Evolutionary conservation across 2,113 vertebrate species (phyloP), one percentile per base, ranked within the genome.

Genomic region (Xyliphius kryptos): DNA sequence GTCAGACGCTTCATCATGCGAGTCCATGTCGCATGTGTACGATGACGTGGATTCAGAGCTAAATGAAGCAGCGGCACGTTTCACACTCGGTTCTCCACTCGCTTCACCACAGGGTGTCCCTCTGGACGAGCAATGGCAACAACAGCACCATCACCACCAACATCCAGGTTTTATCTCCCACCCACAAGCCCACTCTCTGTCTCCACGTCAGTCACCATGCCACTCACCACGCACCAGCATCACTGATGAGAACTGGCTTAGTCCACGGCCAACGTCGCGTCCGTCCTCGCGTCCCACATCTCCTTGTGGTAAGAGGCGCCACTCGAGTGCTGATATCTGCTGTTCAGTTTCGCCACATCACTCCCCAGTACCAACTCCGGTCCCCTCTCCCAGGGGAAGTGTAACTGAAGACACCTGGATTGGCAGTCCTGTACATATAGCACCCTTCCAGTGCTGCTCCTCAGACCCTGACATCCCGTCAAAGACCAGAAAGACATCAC

Each of bases 241-340:
- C 80, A 97, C 95, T 14, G 95, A 98, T 77, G 95, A 98, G 81
- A 98, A 97, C 63, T 98, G 95, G 95, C 88, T 97, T 20, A 97
- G 92, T 77, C 95, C 95, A 1, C 85, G 95, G 32, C 89, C 95
- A 32, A 88, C 91, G 9, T 98, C 95, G 21, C 87, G 93, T 63
- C 94, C 95, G 14, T 94, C 94, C 11, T 98, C 94, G 0, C 91
- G 94, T 66, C 95, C 95, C 38, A 95, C 93, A 14, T 98, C 95
- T 14, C 95, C 95, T 9, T 98, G 95, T 73, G 95, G 95, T 50
- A 98, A 98, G 64, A 85, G 95, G 19, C 90, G 95, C 57, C 95
- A 98, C 87, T 98, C 95, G 21, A 98, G 95, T 66, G 95, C 95
- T 22, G 95, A 98, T 74, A 91, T 98, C 63, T 97, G 94, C 83